These are phyloP conservation scores for Dryoscopus gambensis DNA, from an alignment of 2,113 vertebrate species.

Conservation along the genomic window DNA sequence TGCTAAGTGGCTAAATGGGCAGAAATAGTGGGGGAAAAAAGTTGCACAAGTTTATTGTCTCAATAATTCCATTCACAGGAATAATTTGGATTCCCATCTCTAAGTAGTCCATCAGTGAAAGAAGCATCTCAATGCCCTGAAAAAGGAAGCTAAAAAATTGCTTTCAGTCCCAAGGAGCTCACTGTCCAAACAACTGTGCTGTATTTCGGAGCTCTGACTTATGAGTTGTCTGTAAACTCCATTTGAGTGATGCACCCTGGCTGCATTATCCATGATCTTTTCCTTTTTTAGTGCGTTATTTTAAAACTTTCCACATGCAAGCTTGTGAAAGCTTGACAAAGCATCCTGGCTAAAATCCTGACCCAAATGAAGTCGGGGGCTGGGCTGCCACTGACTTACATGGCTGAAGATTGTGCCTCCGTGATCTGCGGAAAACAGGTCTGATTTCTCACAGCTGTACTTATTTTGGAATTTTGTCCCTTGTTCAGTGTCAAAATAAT, in stretches of 20 bases:
- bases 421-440: background rate
- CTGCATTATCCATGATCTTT: background rate
- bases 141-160: background rate
- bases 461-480: background rate
- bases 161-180: background rate
- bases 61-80: background rate
- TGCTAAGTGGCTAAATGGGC: background rate
- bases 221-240: background rate
- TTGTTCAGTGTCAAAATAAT: background rate
- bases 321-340: background rate
- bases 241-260: background rate
- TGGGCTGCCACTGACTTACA: background rate
- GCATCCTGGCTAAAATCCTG: background rate
- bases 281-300: background rate
- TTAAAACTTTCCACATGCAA: background rate
- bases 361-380: background rate
- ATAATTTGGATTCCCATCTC: background rate
- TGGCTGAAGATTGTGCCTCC: background rate
- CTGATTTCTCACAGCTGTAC: background rate
- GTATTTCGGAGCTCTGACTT: background rate
- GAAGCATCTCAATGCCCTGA: background rate
- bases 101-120: background rate
- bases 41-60: background rate
- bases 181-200: accelerated
- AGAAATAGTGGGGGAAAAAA: background rate